Conservation (phyloP, 2,113 vertebrate genomes). For the Cebidichthys violaceus region DNA sequence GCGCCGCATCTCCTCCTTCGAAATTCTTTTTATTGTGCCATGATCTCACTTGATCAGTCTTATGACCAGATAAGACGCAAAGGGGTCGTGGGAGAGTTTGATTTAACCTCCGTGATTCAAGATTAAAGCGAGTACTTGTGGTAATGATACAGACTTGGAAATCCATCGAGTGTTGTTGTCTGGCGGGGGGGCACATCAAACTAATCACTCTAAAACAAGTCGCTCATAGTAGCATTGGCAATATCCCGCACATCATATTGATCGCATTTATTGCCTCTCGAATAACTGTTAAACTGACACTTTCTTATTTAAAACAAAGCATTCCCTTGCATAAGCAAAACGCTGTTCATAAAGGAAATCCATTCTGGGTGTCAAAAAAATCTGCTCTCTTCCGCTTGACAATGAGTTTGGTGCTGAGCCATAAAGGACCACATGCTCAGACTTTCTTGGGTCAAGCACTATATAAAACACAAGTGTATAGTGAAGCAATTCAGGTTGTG, state of each 20-base stretch:
- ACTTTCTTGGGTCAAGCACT: background rate
- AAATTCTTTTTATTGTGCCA: conserved; percentile 4
- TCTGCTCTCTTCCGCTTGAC: conserved; percentile 18
- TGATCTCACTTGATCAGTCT: conserved; percentile 11
- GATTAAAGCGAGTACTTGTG: conserved; percentile 23
- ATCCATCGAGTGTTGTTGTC: conserved; percentile 58
- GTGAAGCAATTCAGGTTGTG: conserved; percentile 1
- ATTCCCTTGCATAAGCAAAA: conserved; percentile 30
- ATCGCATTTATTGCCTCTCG: conserved; percentile 41
- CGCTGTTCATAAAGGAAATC: conserved; percentile 53
- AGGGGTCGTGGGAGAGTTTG: conserved; percentile 4
- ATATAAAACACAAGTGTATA: background rate
- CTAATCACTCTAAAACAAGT: conserved; percentile 59
- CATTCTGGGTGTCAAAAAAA: conserved; percentile 7
- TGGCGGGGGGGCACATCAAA: conserved; percentile 32
- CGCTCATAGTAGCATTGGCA: conserved; percentile 27
- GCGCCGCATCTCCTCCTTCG: background rate
- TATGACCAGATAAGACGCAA: background rate
- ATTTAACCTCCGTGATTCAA: conserved; percentile 27
- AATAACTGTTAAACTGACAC: conserved; percentile 58
- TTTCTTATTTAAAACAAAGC: conserved; percentile 57
- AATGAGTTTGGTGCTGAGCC: conserved; percentile 3
- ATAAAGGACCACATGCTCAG: background rate
- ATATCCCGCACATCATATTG: conserved; percentile 39
- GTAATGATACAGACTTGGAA: conserved; percentile 19